Base-by-base conservation (phyloP, 2,113 vertebrate genomes). In the Choloepus hoffmanni region DNA sequence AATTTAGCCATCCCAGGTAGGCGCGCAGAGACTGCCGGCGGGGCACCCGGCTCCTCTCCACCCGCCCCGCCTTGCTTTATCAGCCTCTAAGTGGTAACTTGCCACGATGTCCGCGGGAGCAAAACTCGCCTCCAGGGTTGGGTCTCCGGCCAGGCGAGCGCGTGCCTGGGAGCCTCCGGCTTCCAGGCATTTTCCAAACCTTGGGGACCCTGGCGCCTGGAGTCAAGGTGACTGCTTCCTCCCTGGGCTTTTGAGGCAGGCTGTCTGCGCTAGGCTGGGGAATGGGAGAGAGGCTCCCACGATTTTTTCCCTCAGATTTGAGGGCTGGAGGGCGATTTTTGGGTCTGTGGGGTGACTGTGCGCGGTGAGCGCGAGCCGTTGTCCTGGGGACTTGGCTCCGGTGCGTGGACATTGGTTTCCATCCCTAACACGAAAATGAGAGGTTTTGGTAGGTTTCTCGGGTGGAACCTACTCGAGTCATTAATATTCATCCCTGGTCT, bases 1-100 rank as follows among this genome's bases (percentile, higher is more conserved):
- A 99, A 99, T 98, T 98, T 99, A 97, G 99, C 99, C 43, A 99
- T 99, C 95, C 99, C 99, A 82, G 99, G 99, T 99, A 98, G 96
- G 99, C 98, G 96, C 95, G 30, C 78, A 11, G 67, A 65, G 95
- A 97, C 97, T 93, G 97, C 92, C 63, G 28, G 86, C 85, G 30
- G 53, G 48, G 81, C 88, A 70, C 65, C 5, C 10, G 60, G 77
- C 45, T 85, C 67, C 16, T 36, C 77, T 79, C 48, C 83, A 2
- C 76, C 96, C 5, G 95, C 95, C 97, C 94, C 94, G 73, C 97
- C 96, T 90, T 94, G 94, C 97, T 33, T 60, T 24, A 23, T 83
- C 58, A 15, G 94, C 77, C 74, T 10, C 94, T 7, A 11, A 85
- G 85, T 63, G 94, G 28, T 14, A 97, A 97, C 96, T 97, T 95